Percentiles rank a stretch among this genome's conserved stretches.
Evolutionary conservation across 2,113 vertebrate genomes (phyloP).

Genomic region (Zosterops borbonicus): DNA sequence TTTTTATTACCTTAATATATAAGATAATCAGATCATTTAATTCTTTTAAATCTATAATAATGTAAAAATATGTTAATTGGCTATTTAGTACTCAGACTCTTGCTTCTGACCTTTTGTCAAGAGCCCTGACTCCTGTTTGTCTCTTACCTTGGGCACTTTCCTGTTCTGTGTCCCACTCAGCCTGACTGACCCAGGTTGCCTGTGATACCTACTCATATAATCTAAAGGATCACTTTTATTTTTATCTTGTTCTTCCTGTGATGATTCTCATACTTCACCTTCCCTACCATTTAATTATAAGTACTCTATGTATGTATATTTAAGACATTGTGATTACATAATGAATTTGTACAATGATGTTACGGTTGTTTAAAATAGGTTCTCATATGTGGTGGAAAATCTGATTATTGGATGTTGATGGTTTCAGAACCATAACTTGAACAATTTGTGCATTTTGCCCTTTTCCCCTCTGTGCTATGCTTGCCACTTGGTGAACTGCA

Average conservation of each 20-base stretch:
- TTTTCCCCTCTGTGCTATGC: background rate
- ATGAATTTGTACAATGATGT: background rate
- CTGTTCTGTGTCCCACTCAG: background rate
- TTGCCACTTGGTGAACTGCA: background rate
- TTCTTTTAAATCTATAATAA: slow-evolving; percentile 8
- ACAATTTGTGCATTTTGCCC: background rate
- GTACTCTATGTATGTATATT: background rate
- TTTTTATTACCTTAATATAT: slow-evolving; percentile 65
- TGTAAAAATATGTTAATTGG: slow-evolving; percentile 52
- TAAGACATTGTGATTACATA: background rate
- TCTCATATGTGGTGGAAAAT: background rate
- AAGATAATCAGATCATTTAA: slow-evolving; percentile 36
- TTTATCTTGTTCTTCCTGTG: background rate
- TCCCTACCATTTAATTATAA: background rate
- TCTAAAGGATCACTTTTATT: background rate
- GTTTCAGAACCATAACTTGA: background rate
- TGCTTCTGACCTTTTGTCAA: slow-evolving; percentile 53
- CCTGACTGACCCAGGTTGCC: background rate
- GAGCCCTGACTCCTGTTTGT: background rate
- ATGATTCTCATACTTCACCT: background rate
- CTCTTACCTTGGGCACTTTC: background rate
- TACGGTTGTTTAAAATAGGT: background rate
- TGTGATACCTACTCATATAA: background rate
- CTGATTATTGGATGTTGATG: background rate
- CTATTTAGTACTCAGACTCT: slow-evolving; percentile 34